phyloP scores from a whole-genome alignment of 2,888 invertebrate genomes.

The Cryptus viduatorius region DNA sequence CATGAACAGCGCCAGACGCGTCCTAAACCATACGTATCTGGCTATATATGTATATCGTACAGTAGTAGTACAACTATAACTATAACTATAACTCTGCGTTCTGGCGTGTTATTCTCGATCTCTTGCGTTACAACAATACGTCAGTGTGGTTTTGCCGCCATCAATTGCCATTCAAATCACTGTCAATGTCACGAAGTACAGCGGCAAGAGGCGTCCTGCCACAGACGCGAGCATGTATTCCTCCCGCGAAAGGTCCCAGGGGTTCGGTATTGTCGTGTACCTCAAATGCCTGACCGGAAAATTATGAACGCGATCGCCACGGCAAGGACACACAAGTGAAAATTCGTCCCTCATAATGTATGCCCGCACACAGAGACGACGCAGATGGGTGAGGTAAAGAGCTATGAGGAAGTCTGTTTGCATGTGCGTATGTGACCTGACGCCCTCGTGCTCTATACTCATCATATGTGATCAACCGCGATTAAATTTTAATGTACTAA shows the following conservation, averaged over 20 bases:
- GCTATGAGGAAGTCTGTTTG: constrained; percentile 51
- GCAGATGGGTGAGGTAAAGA: not conserved
- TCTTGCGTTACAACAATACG: constrained; percentile 78
- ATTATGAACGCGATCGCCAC: constrained; percentile 5
- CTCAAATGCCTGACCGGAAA: constrained; percentile 28
- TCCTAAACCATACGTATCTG: constrained; percentile 16
- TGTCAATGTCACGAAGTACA: constrained; percentile 70
- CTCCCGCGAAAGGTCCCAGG: not conserved
- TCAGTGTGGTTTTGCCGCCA: constrained; percentile 79
- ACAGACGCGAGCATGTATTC: not conserved
- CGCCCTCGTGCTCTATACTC: constrained; percentile 26
- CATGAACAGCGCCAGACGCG: constrained; percentile 34
- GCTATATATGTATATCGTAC: constrained; percentile 33
- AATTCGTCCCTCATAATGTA: constrained; percentile 37
- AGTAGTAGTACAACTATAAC: not conserved
- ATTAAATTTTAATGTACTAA: constrained; percentile 61
- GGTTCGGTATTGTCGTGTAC: constrained; percentile 1
- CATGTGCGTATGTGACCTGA: constrained; percentile 21
- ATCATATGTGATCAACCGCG: constrained; percentile 48
- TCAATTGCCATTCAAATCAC: constrained; percentile 81
- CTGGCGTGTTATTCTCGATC: constrained; percentile 69
- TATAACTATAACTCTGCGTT: constrained; percentile 2
- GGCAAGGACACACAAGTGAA: constrained; percentile 13
- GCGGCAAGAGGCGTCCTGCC: constrained; percentile 3
- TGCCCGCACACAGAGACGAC: constrained; percentile 1